Base-by-base conservation (phyloP, 2,888 invertebrate species). In the Elegia similella region DNA sequence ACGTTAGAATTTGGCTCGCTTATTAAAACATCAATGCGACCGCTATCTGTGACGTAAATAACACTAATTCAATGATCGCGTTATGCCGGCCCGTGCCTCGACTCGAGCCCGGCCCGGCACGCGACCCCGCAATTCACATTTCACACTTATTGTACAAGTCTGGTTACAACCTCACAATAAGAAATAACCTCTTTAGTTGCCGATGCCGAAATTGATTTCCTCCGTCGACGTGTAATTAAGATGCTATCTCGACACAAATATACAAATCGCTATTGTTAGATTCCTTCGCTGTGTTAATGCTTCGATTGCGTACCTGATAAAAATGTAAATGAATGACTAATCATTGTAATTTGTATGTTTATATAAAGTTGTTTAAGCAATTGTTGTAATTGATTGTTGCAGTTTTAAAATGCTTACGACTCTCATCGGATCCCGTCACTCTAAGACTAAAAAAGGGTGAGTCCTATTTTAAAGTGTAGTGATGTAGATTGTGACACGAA, bases 361-460 rank as follows among this genome's bases (percentile, higher is more conserved):
- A 44, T 57, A 55, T 59, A 62, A 60, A 62, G 65, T 61, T 65
- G 60, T 59, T 62, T 54, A 61, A 63, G 64, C 61, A 62, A 65
- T 64, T 64, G 62, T 66, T 69, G 61, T 63, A 65, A 69, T 78
- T 78, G 70, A 78, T 82, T 91, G 86, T 95, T 95, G 75, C 94
- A 97, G 97, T 97, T 92, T 93, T 97, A 92, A 97, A 97, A 95
- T 97, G 97, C 92, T 95, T 98, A 84, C 95, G 97, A 84, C 94
- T 98, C 82, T 97, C 97, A 71, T 94, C 96, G 91, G 97, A 97
- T 93, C 95, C 96, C 78, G 97, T 98, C 81, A 96, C 96, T 82
- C 92, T 98, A 89, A 96, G 96, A 93, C 94, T 98, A 86, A 96
- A 95, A 93, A 95, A 97, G 94, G 97, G 97, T 97, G 93, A 95